Base-by-base conservation (phyloP, 2,888 invertebrate species). In the Latrodectus elegans region DNA sequence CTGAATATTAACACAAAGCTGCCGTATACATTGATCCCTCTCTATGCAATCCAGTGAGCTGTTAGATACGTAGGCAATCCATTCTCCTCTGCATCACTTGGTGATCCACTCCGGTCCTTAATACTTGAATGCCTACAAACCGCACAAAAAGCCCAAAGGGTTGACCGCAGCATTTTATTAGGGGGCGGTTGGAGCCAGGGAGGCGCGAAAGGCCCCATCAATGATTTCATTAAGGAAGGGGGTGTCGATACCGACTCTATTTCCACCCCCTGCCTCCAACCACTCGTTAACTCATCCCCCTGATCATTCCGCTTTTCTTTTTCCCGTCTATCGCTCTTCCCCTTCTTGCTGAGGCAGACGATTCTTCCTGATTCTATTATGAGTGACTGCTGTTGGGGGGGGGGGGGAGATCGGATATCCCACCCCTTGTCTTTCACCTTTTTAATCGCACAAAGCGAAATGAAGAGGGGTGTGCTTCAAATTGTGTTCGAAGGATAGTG, bases 171-270 rank as follows among this genome's bases (percentile, higher is more conserved):
- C 86, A 76, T 86, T 86, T 86, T 86, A 86, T 86, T 86, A 86
- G 80, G 86, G 80, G 86, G 80, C 49, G 77, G 77, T 75, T 22
- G 82, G 68, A 84, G 84, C 78, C 84, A 84, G 15, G 55, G 73
- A 85, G 85, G 85, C 86, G 86, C 86, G 86, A 86, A 86, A 86
- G 72, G 52, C 80, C 70, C 70, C 73, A 74, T 67, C 80, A 70
- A 81, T 86, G 86, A 86, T 86, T 86, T 86, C 86, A 86, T 86
- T 86, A 85, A 76, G 86, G n/a, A 60, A 86, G 71, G 86, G 85
- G 86, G 86, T 86, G 80, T 86, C 86, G 86, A 85, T 85, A 74
- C 67, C 74, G 67, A 65, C 67, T 60, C 60, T 60, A 15, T 55
- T 60, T 60, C 60, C 11, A 52, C 77, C 77, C 77, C 60, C 60